Conservation (phyloP, 2,888 invertebrate genomes). For the Ichneumon xanthorius region DNA sequence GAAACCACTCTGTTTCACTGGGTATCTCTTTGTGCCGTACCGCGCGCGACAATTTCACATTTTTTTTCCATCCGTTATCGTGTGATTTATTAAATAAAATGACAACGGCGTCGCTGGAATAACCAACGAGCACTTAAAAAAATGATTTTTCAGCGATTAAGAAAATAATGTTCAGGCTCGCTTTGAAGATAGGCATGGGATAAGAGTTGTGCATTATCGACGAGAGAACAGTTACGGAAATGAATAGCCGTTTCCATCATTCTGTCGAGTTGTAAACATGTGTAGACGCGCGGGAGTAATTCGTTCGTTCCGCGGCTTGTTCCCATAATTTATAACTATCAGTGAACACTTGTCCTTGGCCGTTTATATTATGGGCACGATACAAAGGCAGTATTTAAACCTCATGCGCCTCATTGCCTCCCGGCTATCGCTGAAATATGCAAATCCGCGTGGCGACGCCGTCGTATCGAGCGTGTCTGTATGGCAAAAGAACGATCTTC, state of each 20-base stretch:
- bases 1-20: slow-evolving; percentile 48
- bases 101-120: neutral
- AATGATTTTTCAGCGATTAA: neutral
- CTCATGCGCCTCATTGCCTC: slow-evolving; percentile 38
- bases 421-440: slow-evolving; percentile 70
- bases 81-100: neutral
- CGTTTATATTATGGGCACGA: slow-evolving; percentile 39
- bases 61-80: slow-evolving; percentile 28
- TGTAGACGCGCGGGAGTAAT: slow-evolving; percentile 33
- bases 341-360: slow-evolving; percentile 27
- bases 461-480: slow-evolving; percentile 29
- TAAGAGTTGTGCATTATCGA: neutral
- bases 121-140: neutral
- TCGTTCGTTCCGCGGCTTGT: slow-evolving; percentile 15
- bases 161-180: neutral
- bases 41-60: slow-evolving; percentile 11
- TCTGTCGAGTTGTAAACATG: slow-evolving; percentile 5
- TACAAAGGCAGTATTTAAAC: slow-evolving; percentile 50
- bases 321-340: slow-evolving; percentile 51
- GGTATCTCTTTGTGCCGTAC: slow-evolving; percentile 49
- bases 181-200: neutral
- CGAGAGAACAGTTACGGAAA: neutral
- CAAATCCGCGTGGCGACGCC: slow-evolving; percentile 61
- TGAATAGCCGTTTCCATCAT: slow-evolving; percentile 4
- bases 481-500: slow-evolving; percentile 16